Evolutionary conservation across 2,888 invertebrate species (phyloP).

Genomic region (Torymus texanus): DNA sequence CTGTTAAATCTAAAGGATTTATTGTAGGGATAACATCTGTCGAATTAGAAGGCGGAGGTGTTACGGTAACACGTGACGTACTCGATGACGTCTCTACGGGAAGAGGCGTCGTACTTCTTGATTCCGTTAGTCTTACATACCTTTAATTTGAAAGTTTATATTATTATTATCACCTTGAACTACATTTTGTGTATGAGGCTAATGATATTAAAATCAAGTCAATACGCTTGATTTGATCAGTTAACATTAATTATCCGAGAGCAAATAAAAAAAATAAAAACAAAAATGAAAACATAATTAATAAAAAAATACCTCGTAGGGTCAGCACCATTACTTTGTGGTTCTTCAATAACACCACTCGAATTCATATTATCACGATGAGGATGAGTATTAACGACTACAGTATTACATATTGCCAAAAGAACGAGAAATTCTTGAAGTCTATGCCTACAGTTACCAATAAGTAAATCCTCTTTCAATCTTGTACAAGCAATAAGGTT

Average conservation of each 20-base stretch:
- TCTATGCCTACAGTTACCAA: conserved; percentile 80
- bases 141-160: conserved; percentile 68
- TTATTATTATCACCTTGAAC: background rate
- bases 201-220: background rate
- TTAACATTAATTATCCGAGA: background rate
- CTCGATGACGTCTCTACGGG: conserved; percentile 74
- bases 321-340: conserved; percentile 65
- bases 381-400: conserved; percentile 93
- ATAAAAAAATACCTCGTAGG: conserved; percentile 63
- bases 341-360: conserved; percentile 80
- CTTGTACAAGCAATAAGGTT: conserved; percentile 77
- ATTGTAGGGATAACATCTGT: conserved; percentile 36
- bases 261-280: conserved; percentile 21
- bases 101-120: conserved; percentile 85
- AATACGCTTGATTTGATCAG: background rate
- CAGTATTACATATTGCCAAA: conserved; percentile 96
- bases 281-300: conserved; percentile 32
- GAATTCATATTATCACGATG: conserved; percentile 85
- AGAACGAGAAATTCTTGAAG: conserved; percentile 93
- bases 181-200: background rate
- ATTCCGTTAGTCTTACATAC: conserved; percentile 85
- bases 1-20: conserved; percentile 18
- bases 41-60: conserved; percentile 43
- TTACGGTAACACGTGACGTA: conserved; percentile 41
- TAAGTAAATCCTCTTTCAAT: conserved; percentile 77